Percentiles rank a stretch among this genome's conserved stretches.
phyloP scores from a whole-genome alignment of 2,888 invertebrate species.

The Cephus runcator region DNA sequence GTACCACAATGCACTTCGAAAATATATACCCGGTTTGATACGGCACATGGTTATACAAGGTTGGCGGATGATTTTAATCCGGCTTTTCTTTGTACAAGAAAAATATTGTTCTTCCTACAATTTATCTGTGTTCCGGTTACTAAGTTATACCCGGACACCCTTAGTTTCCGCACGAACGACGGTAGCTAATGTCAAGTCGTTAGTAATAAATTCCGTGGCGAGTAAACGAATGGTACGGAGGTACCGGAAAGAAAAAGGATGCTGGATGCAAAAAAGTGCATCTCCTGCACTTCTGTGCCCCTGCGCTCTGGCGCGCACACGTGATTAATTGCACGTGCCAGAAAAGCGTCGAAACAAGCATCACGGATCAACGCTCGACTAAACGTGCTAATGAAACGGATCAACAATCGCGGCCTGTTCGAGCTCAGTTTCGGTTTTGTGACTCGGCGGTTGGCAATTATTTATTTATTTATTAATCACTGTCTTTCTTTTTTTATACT shows the following conservation, averaged over 20 bases:
- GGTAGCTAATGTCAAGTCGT: slow-evolving; percentile 17
- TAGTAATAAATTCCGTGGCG: slow-evolving; percentile 14
- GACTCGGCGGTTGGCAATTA: background rate
- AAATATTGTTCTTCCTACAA: background rate
- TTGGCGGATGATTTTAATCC: background rate
- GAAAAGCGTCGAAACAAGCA: slow-evolving; percentile 24
- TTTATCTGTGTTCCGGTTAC: background rate
- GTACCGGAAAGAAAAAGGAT: background rate
- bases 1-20: background rate
- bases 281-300: background rate
- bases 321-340: slow-evolving; percentile 19
- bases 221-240: background rate
- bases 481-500: background rate
- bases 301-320: background rate
- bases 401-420: slow-evolving; percentile 15
- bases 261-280: background rate
- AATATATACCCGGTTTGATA: background rate
- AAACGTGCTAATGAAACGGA: slow-evolving; percentile 21
- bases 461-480: background rate
- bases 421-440: background rate
- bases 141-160: background rate
- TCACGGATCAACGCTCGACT: slow-evolving; percentile 24
- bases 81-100: background rate
- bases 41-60: background rate
- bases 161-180: background rate